Conservation (phyloP, 2,797 vertebrate genomes). For the Erethizon dorsatum region DNA sequence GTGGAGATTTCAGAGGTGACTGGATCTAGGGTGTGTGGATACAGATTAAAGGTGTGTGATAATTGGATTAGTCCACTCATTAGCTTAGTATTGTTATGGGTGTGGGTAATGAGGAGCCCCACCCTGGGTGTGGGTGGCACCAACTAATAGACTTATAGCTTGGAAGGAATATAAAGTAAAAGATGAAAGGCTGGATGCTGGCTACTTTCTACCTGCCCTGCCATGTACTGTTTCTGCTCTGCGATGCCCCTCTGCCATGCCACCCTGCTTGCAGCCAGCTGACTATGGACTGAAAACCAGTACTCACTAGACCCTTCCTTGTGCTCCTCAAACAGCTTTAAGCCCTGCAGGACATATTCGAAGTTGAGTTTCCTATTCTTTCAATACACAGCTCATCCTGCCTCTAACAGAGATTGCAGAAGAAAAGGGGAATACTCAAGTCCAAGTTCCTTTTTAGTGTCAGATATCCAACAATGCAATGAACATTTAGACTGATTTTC, state of each 20-base stretch:
- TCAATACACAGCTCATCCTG: not conserved
- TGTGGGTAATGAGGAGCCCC: not conserved
- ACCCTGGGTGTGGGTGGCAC: not conserved
- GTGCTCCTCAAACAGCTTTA: not conserved
- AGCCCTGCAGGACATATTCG: not conserved
- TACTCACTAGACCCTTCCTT: not conserved
- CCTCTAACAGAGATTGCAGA: not conserved
- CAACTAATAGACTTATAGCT: too few species aligned
- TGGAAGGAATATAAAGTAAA: too few species aligned
- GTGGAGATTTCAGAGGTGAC: not conserved
- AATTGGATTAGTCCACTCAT: not conserved
- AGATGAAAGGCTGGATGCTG: too few species aligned
- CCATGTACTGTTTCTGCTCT: not conserved
- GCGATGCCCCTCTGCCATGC: not conserved
- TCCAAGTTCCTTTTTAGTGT: not conserved
- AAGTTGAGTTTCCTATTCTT: not conserved
- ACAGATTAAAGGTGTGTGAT: not conserved
- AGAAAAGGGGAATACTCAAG: not conserved
- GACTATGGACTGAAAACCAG: not conserved
- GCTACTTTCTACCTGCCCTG: not conserved
- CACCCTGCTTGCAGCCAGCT: not conserved
- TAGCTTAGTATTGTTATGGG: not conserved
- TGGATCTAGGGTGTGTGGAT: not conserved
- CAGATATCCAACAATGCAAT: not conserved
- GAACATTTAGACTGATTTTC: not conserved